Percentiles rank a stretch among this genome's conserved stretches.
Evolutionary conservation across 2,888 invertebrate genomes (phyloP).

Genomic region (Pyrocoelia pectoralis): DNA sequence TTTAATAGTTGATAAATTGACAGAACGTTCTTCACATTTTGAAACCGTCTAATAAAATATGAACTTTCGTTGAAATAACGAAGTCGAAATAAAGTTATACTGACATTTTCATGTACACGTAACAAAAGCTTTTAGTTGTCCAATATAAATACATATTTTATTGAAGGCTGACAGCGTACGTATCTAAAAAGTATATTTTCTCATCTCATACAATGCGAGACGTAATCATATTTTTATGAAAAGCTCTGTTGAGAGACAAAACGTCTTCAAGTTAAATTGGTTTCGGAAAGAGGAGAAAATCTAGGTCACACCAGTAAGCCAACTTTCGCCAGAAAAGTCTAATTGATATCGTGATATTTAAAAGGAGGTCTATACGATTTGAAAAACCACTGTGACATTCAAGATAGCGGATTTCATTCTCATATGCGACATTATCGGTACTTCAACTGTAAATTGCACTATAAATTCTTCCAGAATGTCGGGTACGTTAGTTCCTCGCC

Average conservation of each 20-base stretch:
- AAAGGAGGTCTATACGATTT: neutral
- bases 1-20: neutral
- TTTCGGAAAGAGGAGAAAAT: neutral
- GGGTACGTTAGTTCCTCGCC: constrained; percentile 45
- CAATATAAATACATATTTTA: neutral
- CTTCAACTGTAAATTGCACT: constrained; percentile 46
- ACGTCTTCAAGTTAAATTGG: neutral
- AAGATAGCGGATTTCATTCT: constrained; percentile 36
- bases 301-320: neutral
- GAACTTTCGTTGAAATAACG: neutral
- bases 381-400: constrained; percentile 35
- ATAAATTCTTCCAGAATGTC: constrained; percentile 45
- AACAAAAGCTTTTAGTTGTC: constrained; percentile 8
- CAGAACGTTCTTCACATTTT: neutral
- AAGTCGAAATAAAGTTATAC: constrained; percentile 5
- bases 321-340: constrained; percentile 9
- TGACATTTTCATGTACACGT: constrained; percentile 2
- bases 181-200: neutral
- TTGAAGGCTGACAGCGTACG: neutral
- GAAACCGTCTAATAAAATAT: neutral
- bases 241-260: neutral
- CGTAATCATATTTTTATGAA: neutral
- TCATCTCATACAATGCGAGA: neutral
- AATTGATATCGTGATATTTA: constrained; percentile 33
- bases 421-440: constrained; percentile 45